Evolutionary conservation across 2,113 vertebrate genomes (phyloP), one percentile per base, ranked within the genome.

Genomic region (Hippolais icterina): DNA sequence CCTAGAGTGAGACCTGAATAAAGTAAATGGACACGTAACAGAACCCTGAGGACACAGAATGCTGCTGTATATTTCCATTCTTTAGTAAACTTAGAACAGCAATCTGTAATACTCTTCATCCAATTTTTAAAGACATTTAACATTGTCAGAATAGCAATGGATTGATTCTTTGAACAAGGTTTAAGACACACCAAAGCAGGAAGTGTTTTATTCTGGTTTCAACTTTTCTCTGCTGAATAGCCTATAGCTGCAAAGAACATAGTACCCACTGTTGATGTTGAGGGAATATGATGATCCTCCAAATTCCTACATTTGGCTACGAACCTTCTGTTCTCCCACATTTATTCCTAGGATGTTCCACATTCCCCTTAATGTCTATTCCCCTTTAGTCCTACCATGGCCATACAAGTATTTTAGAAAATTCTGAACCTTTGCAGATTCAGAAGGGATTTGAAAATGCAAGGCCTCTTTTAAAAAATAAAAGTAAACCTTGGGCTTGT

Each of bases 241-340:
- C 2, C 5, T 33, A 14, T 2, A 74, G 4, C 12, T 85, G 10
- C 50, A 47, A 77, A 84, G 15, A 18, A 4, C 29, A 3, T 3
- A 16, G 41, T 7, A 47, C 17, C 6, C 15, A n/a, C 8, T 37
- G 35, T 6, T 64, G 28, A 4, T 39, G 8, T 4, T 20, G 8
- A 37, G 3, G 8, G 10, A 31, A 21, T 53, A 5, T 47, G 33
- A 15, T n/a, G 3, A 27, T 2, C 4, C 4, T 50, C 1, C 12
- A 69, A 27, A 84, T 72, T 47, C 9, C 12, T 18, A 3, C n/a
- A 5, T 68, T 81, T 92, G 6, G 21, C 17, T 39, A 16, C 41
- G 74, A 69, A 6, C 13, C 14, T 57, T 23, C 12, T 53, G 24
- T 10, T 63, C 17, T 27, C 9, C 21, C 10, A 12, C 15, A 20